phyloP scores from a whole-genome alignment of 2,113 vertebrate genomes.

The Catagonus wagneri region DNA sequence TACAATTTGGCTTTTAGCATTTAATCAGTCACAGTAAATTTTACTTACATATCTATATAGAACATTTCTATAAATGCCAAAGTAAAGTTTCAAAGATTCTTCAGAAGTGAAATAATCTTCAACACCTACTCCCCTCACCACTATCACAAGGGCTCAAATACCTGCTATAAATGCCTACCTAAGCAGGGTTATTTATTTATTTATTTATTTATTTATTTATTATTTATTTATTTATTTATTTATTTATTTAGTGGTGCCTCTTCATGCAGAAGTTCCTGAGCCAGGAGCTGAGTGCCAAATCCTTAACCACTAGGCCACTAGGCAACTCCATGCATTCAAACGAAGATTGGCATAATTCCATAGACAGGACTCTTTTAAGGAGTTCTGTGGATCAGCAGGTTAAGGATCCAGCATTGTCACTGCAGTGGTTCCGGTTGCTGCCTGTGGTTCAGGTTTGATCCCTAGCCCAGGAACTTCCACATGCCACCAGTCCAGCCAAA shows the following conservation, averaged over 20 bases:
- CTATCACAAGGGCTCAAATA: not conserved
- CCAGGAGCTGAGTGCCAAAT: too few species aligned
- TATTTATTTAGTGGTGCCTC: too few species aligned
- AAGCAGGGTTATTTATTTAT: not conserved
- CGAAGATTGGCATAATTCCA: not conserved
- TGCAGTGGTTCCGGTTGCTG: too few species aligned
- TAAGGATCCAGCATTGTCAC: too few species aligned
- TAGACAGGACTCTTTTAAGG: not conserved
- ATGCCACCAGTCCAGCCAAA: too few species aligned
- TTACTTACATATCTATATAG: not conserved
- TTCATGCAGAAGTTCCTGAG: too few species aligned
- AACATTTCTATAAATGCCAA: not conserved
- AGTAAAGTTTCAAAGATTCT: conserved; percentile 19
- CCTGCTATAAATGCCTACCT: not conserved
- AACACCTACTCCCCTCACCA: not conserved
- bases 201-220: too few species aligned
- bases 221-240: too few species aligned
- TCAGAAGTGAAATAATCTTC: not conserved
- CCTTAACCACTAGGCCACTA: too few species aligned
- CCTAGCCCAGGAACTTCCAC: too few species aligned
- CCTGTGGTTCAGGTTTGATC: too few species aligned
- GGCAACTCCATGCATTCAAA: not conserved
- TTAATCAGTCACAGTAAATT: not conserved
- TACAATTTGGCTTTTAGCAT: not conserved
- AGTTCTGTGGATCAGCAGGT: too few species aligned